Base-by-base conservation (phyloP, 2,888 invertebrate genomes). In the Apoda limacodes region DNA sequence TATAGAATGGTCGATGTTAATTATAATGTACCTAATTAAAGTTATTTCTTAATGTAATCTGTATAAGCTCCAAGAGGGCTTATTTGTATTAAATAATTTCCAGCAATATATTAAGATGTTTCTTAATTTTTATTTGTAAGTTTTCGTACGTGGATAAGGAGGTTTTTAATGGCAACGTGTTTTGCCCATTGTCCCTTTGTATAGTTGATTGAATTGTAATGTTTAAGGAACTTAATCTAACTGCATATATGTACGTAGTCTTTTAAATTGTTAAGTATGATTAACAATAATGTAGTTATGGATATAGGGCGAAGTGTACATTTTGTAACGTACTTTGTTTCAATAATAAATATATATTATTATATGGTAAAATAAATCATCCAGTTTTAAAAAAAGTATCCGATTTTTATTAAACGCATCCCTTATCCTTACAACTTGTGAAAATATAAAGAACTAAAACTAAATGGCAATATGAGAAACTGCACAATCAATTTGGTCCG, bases 261-360 rank as follows among this genome's bases (percentile, higher is more conserved):
- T 61, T 66, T 66, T 75, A 66, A 69, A 71, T 56, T 68, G 72
- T 82, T 84, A 85, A 84, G 85, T 84, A 83, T 65, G 65, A 64
- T 53, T 72, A 72, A 71, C 65, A 68, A 64, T 67, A 63, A 51
- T 55, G 68, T 76, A 75, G 72, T 69, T 72, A 69, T 65, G 52
- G 54, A 65, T 17, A 69, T 70, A 75, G 74, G 82, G 83, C 82
- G 68, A 84, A 83, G 82, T 87, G 86, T 87, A 87, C 83, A 87
- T 87, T 87, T 86, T 87, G 86, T 87, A 87, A 85, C 83, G 86
- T 87, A 86, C 84, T 86, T 86, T 86, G 86, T 86, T 84, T 84
- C 69, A 69, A 68, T 65, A 67, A 83, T 85, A 83, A 85, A 85
- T 85, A 86, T 85, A 85, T 85, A 80, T 78, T 85, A 85, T 85